These are phyloP conservation scores for Epistrophe grossulariae DNA, from an alignment of 2,888 invertebrate genomes.

Conservation along the genomic window DNA sequence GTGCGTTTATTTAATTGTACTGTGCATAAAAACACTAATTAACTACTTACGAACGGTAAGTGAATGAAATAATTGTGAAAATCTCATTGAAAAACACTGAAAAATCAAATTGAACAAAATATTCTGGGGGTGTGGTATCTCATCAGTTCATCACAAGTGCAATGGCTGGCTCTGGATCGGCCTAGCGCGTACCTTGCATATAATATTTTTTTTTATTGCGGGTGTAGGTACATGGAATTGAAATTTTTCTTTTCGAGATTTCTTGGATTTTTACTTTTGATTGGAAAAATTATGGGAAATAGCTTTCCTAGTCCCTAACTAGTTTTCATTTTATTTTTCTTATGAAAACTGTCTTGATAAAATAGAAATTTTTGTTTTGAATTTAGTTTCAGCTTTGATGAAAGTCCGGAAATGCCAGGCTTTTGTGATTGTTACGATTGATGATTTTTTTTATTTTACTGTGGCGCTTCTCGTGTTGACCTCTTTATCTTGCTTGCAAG, in stretches of 20 bases:
- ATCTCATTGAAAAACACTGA: not conserved
- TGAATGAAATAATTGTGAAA: conserved; percentile 71
- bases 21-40: conserved; percentile 79
- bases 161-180: conserved; percentile 58
- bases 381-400: conserved; percentile 4
- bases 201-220: conserved; percentile 53
- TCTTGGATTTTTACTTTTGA: conserved; percentile 29
- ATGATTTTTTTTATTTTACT: conserved; percentile 31
- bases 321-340: not conserved
- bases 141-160: conserved; percentile 60
- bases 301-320: not conserved
- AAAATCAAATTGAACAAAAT: conserved; percentile 58
- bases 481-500: conserved; percentile 59
- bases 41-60: conserved; percentile 80
- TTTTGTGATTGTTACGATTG: conserved; percentile 30
- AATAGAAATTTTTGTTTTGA: conserved; percentile 1
- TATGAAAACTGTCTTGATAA: not conserved
- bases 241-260: conserved; percentile 42
- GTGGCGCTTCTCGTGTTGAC: conserved; percentile 66
- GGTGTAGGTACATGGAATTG: conserved; percentile 65
- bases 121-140: conserved; percentile 72
- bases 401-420: conserved; percentile 51
- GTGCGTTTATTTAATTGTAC: conserved; percentile 78
- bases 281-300: conserved; percentile 12
- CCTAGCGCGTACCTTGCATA: conserved; percentile 73